These are phyloP conservation scores for Octodonta nipae DNA, from an alignment of 2,888 invertebrate genomes.

Conservation along the genomic window DNA sequence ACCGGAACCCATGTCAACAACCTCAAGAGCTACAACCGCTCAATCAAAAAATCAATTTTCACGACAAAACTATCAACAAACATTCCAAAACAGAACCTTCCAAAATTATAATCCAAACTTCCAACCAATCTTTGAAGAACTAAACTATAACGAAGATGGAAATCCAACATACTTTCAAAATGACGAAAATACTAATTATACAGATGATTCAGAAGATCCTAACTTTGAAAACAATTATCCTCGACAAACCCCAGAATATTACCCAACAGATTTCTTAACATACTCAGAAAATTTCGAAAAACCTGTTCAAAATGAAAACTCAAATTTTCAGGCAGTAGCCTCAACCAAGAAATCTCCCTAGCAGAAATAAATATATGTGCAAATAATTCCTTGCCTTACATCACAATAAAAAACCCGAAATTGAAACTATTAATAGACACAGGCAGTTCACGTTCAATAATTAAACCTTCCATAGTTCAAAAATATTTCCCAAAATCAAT, in stretches of 20 bases:
- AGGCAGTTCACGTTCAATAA: slow-evolving; percentile 7
- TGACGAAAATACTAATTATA: no score
- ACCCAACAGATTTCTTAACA: not conserved
- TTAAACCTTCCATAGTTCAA: slow-evolving; percentile 6
- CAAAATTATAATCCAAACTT: no score
- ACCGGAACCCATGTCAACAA: not conserved
- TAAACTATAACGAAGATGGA: not conserved
- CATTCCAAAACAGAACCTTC: no score
- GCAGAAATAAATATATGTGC: not conserved
- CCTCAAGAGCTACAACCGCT: not conserved
- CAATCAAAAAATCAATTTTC: not conserved
- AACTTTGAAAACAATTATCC: no score
- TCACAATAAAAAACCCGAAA: slow-evolving; percentile 5
- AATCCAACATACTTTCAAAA: no score
- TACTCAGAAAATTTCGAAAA: not conserved
- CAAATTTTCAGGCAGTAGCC: not conserved
- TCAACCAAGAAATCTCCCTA: not conserved
- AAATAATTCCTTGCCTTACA: not conserved
- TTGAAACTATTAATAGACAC: slow-evolving; percentile 9
- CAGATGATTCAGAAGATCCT: no score
- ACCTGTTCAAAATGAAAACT: not conserved
- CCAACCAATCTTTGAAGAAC: slow-evolving; percentile 1
- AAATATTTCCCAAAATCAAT: slow-evolving; percentile 6
- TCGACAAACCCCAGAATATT: no score
- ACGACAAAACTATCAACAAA: not conserved